Base-by-base conservation (phyloP, 2,888 invertebrate genomes). In the Athripsodes cinereus region DNA sequence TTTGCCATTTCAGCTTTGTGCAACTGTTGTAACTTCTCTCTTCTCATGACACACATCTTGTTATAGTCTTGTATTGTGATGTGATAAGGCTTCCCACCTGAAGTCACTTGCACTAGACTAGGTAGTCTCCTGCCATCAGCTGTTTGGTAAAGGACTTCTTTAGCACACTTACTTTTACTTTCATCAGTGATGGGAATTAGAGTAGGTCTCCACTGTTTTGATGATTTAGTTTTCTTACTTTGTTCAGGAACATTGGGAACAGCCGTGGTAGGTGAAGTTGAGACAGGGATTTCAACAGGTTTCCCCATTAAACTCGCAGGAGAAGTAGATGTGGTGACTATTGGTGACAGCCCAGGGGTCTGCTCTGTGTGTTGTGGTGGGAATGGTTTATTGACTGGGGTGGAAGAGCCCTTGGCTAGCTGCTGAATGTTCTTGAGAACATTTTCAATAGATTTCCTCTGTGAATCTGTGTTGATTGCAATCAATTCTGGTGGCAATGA, bases 51-150 rank as follows among this genome's bases (percentile, higher is more conserved):
- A 70, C 87, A 87, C 87, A 88, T 87, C 64, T 88, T 87, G 71
- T 88, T 89, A 72, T 88, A 89, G 67, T 90, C 90, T 52, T 86
- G 84, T 34, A 90, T 80, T 2, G 88, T 88, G 66, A 90, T 85
- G 69, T 89, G 87, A 71, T 86, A 89, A 0, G 89, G 85, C 67
- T 86, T 86, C n/a, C 89, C 89, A 1, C 87, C 85, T 0, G 88
- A 86, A 68, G 87, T 84, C 1, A 87, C 87, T 67, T 88, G 86
- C n/a, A 88, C 85, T 20, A 87, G 73, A 57, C 84, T 84, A 2
- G 83, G 83, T 63, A 84, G 71, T 46, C 76, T 75, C 52, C 81
- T 78, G 0, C 80, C 84, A 67, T 81, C 83, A 1, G 78, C 82
- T 0, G 79, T 85, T 64, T 80, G 73, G 65, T 82, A 82, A 0